Base-by-base conservation (phyloP, 2,113 vertebrate species). In the Tachysurus vachellii region DNA sequence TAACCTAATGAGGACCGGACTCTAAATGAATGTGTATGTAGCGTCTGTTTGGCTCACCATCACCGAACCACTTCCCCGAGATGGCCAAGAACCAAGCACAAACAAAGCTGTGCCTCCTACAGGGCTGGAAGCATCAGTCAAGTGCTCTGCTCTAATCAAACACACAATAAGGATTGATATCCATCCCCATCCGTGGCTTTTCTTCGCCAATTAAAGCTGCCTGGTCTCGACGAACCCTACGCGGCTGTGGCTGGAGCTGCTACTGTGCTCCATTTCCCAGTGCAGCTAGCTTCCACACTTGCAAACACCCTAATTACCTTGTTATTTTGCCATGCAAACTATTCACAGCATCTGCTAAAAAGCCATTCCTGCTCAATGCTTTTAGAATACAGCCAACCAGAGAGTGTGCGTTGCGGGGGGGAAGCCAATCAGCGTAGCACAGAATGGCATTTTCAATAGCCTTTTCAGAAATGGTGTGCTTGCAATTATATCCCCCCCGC, bases 391-490 rank as follows among this genome's bases (percentile, higher is more conserved):
- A 66, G 84, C 88, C 86, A 87, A 88, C 88, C 80, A 83, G 44
- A 61, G 61, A 81, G 89, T n/a, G 80, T 44, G 56, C 77, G 23
- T 85, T 47, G 80, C 73, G 44, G 86, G 86, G 81, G 86, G 86
- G 76, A 89, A 91, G 93, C 91, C 94, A 94, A 94, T 95, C 94
- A 93, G 91, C 75, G 85, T 86, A 66, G 81, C 82, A 83, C 91
- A 93, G 93, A 93, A 94, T 94, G 94, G 91, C 93, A 94, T 94
- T 92, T 95, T 88, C 91, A 95, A 95, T 94, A 94, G 94, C 93
- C 93, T 94, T 95, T 95, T 94, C 94, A 94, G 89, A 86, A 87
- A 85, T 88, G 87, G 90, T 90, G 91, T 89, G 89, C 92, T 92
- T 75, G 94, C 94, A 95, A 95, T 95, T 95, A 95, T 91, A 92